Evolutionary conservation across 2,113 vertebrate species (phyloP).

Genomic region (Diphyllodes magnificus): DNA sequence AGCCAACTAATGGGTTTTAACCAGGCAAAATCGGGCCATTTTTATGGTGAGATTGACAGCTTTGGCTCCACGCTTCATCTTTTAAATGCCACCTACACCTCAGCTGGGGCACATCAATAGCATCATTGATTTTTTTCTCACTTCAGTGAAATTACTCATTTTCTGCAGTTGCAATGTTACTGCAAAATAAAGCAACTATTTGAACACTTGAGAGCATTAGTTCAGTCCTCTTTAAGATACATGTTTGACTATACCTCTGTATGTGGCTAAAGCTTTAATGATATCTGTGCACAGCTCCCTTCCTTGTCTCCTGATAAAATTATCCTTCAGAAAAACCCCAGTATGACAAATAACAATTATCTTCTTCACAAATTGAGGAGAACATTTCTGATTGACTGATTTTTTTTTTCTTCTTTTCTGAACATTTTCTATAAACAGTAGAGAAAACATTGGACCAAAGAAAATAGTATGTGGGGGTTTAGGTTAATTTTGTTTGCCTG

Average conservation of each 20-base stretch:
- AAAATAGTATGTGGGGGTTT: accelerated
- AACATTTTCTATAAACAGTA: neutral
- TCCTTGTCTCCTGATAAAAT: neutral
- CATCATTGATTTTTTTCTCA: neutral
- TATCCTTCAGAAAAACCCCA: neutral
- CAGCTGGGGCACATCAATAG: neutral
- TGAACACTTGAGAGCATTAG: neutral
- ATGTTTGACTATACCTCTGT: neutral
- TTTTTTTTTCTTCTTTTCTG: neutral
- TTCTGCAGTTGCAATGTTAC: neutral
- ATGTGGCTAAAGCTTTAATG: neutral
- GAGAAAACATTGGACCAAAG: neutral
- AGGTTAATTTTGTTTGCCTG: neutral
- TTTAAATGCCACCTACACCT: neutral
- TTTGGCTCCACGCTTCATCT: neutral
- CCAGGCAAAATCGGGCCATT: neutral
- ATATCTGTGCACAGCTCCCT: accelerated
- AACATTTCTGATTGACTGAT: neutral
- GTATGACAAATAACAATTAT: neutral
- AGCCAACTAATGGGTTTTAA: neutral
- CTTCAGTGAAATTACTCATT: neutral
- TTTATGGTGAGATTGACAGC: neutral
- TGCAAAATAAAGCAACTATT: neutral
- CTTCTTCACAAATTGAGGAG: neutral
- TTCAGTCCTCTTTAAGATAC: neutral